Base-by-base conservation (phyloP, 1,140 invertebrate species). In the Chironomus tepperi region DNA sequence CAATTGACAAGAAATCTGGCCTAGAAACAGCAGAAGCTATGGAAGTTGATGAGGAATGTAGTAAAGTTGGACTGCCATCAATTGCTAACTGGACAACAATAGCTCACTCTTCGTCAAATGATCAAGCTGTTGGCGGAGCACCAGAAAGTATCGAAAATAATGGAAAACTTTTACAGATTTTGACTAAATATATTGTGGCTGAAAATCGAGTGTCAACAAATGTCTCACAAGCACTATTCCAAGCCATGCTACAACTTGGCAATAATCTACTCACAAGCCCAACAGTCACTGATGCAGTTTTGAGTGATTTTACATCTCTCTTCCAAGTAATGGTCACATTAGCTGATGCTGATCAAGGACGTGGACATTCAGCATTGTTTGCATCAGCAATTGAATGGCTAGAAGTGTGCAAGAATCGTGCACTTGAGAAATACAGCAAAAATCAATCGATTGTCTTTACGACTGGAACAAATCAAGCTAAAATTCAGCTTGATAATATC, bases 261-360 rank as follows among this genome's bases (percentile, higher is more conserved):
- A 87, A 88, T 73, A 85, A 89, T 7, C 83, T 94, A 18, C 85
- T 88, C 65, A 21, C 65, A 70, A 70, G 10, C 16, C n/a, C 16
- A 18, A 18, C 18, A 19, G 65, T 18, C 19, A 18, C n/a, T 21
- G 65, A 70, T 5, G n/a, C 65, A 9, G 65, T 70, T 18, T 70
- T 70, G 16, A 70, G 16, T 7, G 90, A 91, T 34, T 94, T 95
- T 79, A 87, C 90, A 7, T 91, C 94, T 79, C 84, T 97, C 12
- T 90, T 97, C 85, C 87, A 90, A 76, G 89, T 95, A 6, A 88
- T 90, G 87, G 91, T 92, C 3, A 93, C 90, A 2, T 82, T 97
- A 74, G 94, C 95, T 0, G 91, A 94, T 80, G 91, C 92, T 42
- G 90, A 93, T 8, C 86, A 87, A 9, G 89, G 89, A 24, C 85